Base-by-base conservation (phyloP, 2,113 vertebrate species). In the Desmodus rotundus region DNA sequence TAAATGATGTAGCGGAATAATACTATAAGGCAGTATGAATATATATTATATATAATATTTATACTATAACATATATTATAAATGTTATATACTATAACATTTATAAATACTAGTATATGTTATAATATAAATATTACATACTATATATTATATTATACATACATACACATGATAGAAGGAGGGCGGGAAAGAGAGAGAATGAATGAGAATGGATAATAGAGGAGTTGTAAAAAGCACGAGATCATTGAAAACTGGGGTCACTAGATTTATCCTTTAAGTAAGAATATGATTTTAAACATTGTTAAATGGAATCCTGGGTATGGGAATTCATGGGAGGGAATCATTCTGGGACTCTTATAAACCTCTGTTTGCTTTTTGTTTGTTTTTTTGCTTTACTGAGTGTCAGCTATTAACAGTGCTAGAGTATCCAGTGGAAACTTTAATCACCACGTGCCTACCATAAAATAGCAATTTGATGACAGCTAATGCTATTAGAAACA, bases 381-480 rank as follows among this genome's bases (percentile, higher is more conserved):
- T 63, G 26, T 63, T 82, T 93, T 26, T 85, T 89, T 73, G 33
- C 81, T 88, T 89, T 89, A 87, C 20, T 76, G 96, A 95, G 95
- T 96, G 45, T 94, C 83, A 97, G 24, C 47, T 56, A 98, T 96
- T 93, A 96, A 84, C 4, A 92, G 86, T 84, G 9, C 41, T 96
- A 89, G 52, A 84, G 17, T 43, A 88, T 76, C 61, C 65, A 89
- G 72, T 96, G 88, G 94, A 97, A 97, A 97, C 50, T 96, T 95
- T 89, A 96, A 96, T 96, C 78, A 95, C 63, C 4, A 54, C 94
- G 67, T 89, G 47, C 38, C 68, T 50, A 93, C 82, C 83, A 65
- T 96, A 89, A 93, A 97, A 92, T 74, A 93, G 83, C 5, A 43
- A 81, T 85, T 96, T 95, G 83, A 70, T 95, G 81, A 92, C 47